Evolutionary conservation across 2,888 invertebrate genomes (phyloP).

Genomic region (Smittia sp.): DNA sequence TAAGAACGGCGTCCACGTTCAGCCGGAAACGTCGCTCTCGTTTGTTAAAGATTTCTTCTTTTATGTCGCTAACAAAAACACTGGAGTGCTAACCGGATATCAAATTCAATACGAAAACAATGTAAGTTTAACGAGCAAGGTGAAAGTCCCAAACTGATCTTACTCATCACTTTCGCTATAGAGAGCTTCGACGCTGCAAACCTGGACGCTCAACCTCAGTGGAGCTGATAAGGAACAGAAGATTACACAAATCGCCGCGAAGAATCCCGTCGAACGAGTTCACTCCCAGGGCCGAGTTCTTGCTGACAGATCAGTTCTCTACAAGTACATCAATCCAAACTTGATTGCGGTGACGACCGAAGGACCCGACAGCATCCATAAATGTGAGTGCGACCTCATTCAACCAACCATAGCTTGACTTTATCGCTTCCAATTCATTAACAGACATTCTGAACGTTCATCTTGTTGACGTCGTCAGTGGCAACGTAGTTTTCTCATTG

Average conservation of each 20-base stretch:
- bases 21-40: conserved; percentile 59
- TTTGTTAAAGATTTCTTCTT: conserved; percentile 59
- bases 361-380: conserved; percentile 70
- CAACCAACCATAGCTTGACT: background rate
- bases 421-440: background rate
- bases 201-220: conserved; percentile 73
- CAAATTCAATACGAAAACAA: conserved; percentile 49
- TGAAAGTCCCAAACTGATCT: background rate
- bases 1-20: conserved; percentile 64
- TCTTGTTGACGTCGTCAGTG: conserved; percentile 87
- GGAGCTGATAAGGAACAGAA: conserved; percentile 59
- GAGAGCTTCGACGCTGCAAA: conserved; percentile 61
- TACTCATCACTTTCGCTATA: conserved; percentile 48
- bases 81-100: conserved; percentile 63
- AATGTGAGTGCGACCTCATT: conserved; percentile 57
- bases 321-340: conserved; percentile 98
- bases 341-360: conserved; percentile 82
- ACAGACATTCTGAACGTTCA: conserved; percentile 77
- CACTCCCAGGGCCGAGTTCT: conserved; percentile 95
- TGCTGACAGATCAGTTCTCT: conserved; percentile 92
- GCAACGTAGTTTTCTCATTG: conserved; percentile 79
- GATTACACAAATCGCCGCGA: conserved; percentile 63
- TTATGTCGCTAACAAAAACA: conserved; percentile 61
- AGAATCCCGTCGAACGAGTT: conserved; percentile 70
- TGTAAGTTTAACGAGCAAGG: conserved; percentile 43